phyloP scores from a whole-genome alignment of 2,113 vertebrate genomes.

The Myanophis thanlyinensis region DNA sequence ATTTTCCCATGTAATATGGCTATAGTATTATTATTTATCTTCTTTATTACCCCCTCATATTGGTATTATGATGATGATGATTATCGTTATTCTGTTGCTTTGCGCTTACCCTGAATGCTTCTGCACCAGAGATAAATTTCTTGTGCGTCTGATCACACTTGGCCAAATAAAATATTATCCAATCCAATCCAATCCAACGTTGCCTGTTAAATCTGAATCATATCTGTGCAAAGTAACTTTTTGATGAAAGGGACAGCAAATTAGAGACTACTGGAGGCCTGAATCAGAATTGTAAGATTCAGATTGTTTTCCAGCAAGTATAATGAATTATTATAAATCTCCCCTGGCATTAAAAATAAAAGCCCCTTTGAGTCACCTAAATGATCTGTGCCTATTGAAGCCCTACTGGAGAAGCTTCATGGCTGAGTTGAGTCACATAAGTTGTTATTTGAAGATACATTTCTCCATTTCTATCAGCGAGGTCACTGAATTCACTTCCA shows the following conservation, averaged over 20 bases:
- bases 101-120: not conserved
- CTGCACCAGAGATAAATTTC: not conserved
- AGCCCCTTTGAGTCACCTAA: not conserved
- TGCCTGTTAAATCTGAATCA: not conserved
- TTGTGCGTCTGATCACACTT: not conserved
- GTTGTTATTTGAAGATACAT: not conserved
- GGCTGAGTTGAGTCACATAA: not conserved
- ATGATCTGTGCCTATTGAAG: not conserved
- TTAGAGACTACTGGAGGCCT: not conserved
- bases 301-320: not conserved
- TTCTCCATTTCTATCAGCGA: not conserved
- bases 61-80: not conserved
- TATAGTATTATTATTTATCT: not conserved
- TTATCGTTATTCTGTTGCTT: not conserved
- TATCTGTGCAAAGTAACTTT: not conserved
- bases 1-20: not conserved
- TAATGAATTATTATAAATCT: not conserved
- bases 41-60: not conserved
- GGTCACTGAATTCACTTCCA: not conserved
- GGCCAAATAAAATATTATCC: not conserved
- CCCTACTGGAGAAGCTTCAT: not conserved
- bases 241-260: not conserved
- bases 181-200: not conserved
- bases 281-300: not conserved
- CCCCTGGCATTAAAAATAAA: not conserved